phyloP scores from a whole-genome alignment of 2,888 invertebrate species.

The Rhagium mordax region DNA sequence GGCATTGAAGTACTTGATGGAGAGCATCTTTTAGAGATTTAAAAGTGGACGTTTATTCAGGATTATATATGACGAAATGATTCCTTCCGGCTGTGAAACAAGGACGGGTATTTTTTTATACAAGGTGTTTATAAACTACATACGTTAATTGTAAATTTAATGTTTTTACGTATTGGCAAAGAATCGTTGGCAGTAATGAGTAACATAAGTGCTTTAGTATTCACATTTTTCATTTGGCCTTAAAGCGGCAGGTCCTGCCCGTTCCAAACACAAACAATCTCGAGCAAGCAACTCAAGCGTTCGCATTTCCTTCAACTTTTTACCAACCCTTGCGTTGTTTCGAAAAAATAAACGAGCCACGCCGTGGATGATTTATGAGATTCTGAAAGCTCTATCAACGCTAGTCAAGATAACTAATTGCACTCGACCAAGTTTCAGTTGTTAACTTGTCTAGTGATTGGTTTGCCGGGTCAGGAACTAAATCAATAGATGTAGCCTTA shows the following conservation, averaged over 20 bases:
- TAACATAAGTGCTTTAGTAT: too few species aligned
- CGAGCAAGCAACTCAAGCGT: neutral
- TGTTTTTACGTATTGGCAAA: too few species aligned
- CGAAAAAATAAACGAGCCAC: neutral
- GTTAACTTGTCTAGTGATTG: slow-evolving; percentile 17
- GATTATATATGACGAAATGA: neutral
- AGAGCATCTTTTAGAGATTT: neutral
- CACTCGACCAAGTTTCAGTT: slow-evolving; percentile 10
- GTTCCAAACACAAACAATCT: neutral
- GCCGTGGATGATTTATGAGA: slow-evolving; percentile 51
- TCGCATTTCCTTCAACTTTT: neutral
- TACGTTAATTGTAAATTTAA: too few species aligned
- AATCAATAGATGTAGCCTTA: slow-evolving; percentile 5
- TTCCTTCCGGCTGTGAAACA: too few species aligned
- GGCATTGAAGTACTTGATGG: neutral
- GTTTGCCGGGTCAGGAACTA: neutral
- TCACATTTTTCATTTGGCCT: too few species aligned
- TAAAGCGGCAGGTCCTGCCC: too few species aligned
- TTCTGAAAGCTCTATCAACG: slow-evolving; percentile 64
- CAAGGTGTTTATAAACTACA: too few species aligned
- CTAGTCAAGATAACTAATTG: slow-evolving; percentile 63
- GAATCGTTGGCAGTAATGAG: too few species aligned
- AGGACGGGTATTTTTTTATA: too few species aligned
- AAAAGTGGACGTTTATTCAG: neutral
- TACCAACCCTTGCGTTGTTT: neutral